Evolutionary conservation across 2,113 vertebrate genomes (phyloP).

Genomic region (Hydrochoerus hydrochaeris): DNA sequence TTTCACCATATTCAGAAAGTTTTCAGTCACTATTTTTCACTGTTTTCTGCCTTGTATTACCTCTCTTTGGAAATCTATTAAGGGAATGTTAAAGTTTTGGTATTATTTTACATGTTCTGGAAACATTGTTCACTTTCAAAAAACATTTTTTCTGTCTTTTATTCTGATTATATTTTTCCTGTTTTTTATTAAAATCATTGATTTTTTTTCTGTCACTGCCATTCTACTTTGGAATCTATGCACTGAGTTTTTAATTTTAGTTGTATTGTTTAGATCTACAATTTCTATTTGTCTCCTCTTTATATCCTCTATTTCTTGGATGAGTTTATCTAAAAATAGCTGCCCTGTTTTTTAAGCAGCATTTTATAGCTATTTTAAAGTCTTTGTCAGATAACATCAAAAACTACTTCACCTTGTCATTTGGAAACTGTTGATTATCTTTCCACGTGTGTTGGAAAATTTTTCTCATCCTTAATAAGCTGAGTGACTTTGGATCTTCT

Average conservation of each 20-base stretch:
- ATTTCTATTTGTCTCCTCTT: neutral
- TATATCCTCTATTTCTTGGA: neutral
- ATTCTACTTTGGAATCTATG: neutral
- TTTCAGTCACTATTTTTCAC: neutral
- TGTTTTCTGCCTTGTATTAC: neutral
- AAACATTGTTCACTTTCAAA: neutral
- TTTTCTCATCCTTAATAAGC: conserved; percentile 21
- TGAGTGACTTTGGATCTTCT: neutral
- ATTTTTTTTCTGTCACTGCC: neutral
- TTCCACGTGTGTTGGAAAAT: neutral
- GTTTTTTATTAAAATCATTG: neutral
- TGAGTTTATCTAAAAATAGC: neutral
- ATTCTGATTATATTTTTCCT: neutral
- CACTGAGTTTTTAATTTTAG: neutral
- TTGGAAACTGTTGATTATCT: neutral
- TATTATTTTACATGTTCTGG: neutral
- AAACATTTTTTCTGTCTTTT: neutral
- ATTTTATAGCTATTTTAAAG: conserved; percentile 18
- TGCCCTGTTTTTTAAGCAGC: neutral
- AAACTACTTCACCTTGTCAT: neutral
- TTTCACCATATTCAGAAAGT: neutral
- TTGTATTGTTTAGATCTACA: neutral
- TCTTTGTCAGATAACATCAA: neutral
- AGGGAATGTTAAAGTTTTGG: neutral
- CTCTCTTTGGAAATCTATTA: neutral